Base-by-base conservation (phyloP, 2,113 vertebrate species). In the Semicossyphus pulcher region DNA sequence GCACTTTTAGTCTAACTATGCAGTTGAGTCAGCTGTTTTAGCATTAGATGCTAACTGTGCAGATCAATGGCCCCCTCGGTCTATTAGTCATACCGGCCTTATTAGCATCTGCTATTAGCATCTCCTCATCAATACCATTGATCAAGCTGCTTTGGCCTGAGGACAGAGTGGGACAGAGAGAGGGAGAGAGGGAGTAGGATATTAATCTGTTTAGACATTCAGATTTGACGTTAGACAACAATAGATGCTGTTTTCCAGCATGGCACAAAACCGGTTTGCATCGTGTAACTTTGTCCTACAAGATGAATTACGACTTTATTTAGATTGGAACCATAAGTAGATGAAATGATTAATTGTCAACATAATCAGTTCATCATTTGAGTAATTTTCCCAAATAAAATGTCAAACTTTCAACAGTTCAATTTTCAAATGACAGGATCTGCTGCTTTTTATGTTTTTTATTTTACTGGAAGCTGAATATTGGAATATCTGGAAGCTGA, bases 31-130 rank as follows among this genome's bases (percentile, higher is more conserved):
- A 90, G 91, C 91, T 86, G 84, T 90, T 92, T 87, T 73, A 76
- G 64, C 83, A 67, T 76, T 78, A 87, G 78, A 86, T 91, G 91
- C 91, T 80, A 87, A 90, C 83, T 86, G 81, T 87, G 89, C 89
- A 91, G 84, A 91, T 92, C 91, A 90, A 92, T 92, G 76, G 21
- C 49, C 65, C 59, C 71, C 74, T 82, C 1, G 51, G 85, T 64
- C 85, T 86, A 90, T 90, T 85, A 86, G 74, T 88, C 88, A 88
- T 76, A 87, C 74, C 2, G 54, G 61, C 45, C 80, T 65, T 86
- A 90, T 92, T 92, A 91, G 89, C 88, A 89, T 85, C 74, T 63
- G 80, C 84, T 85, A 85, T 91, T 88, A 89, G 84, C 86, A 89
- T 89, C 64, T 64, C 51, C 60, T 70, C 75, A 81, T 91, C 88